Conservation (phyloP, 1,140 invertebrate genomes). For the Meloidogyne floridensis region DNA sequence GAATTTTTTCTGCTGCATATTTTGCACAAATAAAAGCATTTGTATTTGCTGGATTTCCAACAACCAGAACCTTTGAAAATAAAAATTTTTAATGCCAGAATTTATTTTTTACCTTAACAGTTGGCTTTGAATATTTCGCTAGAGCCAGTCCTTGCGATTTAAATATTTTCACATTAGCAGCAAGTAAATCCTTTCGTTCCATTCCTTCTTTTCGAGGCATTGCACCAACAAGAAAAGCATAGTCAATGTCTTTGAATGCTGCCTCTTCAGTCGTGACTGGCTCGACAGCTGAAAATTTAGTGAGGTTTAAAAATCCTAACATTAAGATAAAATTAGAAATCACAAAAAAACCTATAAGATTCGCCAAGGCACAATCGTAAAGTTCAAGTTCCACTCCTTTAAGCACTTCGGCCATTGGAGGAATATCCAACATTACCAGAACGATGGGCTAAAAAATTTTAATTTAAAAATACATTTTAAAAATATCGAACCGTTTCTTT, state of each 20-base stretch:
- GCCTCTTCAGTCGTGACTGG: conserved; percentile 82
- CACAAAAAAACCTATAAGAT: conserved; percentile 72
- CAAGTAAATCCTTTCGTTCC: conserved; percentile 93
- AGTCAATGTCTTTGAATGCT: conserved; percentile 93
- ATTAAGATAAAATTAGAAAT: neutral
- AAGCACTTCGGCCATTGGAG: conserved; percentile 88
- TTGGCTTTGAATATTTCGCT: conserved; percentile 87
- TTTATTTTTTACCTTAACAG: conserved; percentile 78
- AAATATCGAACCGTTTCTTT: conserved; percentile 62
- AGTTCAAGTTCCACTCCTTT: conserved; percentile 97
- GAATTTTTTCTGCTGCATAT: conserved; percentile 95
- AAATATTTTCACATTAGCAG: conserved; percentile 98
- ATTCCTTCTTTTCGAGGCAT: conserved; percentile 98
- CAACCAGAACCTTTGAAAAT: conserved; percentile 76
- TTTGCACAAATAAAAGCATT: conserved; percentile 89
- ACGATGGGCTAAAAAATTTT: conserved; percentile 73
- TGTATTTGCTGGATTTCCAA: conserved; percentile 99
- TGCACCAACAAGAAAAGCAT: conserved; percentile 93
- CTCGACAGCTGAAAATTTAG: conserved; percentile 73
- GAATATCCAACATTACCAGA: conserved; percentile 90
- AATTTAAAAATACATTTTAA: conserved; percentile 13
- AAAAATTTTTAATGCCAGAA: conserved; percentile 5
- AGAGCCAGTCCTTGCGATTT: conserved; percentile 88
- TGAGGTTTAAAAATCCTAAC: neutral
- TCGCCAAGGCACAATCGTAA: conserved; percentile 87